Percentiles rank a stretch among this genome's conserved stretches.
Evolutionary conservation across 2,113 vertebrate species (phyloP).

Genomic region (Echinops telfairi): DNA sequence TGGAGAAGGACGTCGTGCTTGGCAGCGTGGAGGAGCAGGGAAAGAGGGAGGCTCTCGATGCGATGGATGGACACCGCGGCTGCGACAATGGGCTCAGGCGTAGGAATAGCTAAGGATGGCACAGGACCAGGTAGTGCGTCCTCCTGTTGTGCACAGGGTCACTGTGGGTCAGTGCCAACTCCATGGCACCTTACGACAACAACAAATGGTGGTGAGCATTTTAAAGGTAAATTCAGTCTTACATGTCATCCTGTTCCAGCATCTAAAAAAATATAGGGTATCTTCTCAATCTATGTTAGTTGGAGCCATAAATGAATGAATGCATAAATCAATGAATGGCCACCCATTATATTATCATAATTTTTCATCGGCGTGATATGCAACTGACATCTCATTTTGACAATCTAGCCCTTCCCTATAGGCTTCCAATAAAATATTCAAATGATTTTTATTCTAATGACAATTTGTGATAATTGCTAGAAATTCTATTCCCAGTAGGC

Average conservation of each 20-base stretch:
- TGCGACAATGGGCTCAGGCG: too few relatives aligned
- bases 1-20: too few relatives aligned
- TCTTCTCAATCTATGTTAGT: slow-evolving; percentile 45
- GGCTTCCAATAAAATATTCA: slow-evolving; percentile 60
- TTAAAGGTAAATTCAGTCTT: slow-evolving; percentile 33
- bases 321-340: slow-evolving; percentile 39
- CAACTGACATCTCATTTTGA: slow-evolving; percentile 39
- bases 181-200: not conserved
- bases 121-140: too few relatives aligned
- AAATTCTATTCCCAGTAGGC: slow-evolving; percentile 56
- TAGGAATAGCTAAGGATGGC: too few relatives aligned
- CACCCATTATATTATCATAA: not conserved
- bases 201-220: not conserved
- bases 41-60: too few relatives aligned
- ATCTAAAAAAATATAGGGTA: slow-evolving; percentile 25
- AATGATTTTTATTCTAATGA: slow-evolving; percentile 66
- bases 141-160: not conserved
- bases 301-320: slow-evolving; percentile 31
- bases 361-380: slow-evolving; percentile 1
- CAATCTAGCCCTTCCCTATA: slow-evolving; percentile 3
- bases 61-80: too few relatives aligned
- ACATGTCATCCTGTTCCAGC: slow-evolving; percentile 13
- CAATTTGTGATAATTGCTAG: slow-evolving; percentile 43
- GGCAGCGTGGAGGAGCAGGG: too few relatives aligned
- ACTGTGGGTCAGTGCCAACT: not conserved